Evolutionary conservation across 2,888 invertebrate genomes (phyloP), one percentile per base, ranked within the genome.

Genomic region (Portevinia maculata): DNA sequence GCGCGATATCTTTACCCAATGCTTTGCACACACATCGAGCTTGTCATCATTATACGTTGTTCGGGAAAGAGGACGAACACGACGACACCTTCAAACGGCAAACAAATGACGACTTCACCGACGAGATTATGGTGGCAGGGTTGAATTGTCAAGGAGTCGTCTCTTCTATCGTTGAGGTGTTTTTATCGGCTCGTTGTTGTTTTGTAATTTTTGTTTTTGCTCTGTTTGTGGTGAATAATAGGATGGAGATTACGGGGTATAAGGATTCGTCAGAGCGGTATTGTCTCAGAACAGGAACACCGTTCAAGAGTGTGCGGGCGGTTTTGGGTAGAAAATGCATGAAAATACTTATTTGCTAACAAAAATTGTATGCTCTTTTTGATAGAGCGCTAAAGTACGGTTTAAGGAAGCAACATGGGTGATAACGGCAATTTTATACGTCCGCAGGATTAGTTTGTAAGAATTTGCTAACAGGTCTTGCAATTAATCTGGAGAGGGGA

Each of bases 371-470:
- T 37, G 67, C 34, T n/a, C 50, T 52, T 60, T 75, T 60, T 52
- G 67, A 67, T 60, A 48, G 55, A 73, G 39, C 21, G 30, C 59
- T 53, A 24, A 44, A 3, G 44, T 19, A 11, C 4, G 21, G 55
- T 17, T 13, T 39, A 17, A 71, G 83, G 83, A 83, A 83, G 71
- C 71, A 83, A 83, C 78, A 73, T 32, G 57, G 71, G 83, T 60
- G 73, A 83, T 83, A 73, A 83, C 60, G 83, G 71, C 76, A 78
- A 83, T 83, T 83, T 83, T 78, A 83, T 83, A 67, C 78, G 37
- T 83, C 83, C 83, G 83, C 67, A 59, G 71, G 71, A 50, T 41
- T 83, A 67, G 48, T 73, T 50, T 67, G 67, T 52, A 67, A 30
- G 67, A 62, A 78, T 78, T 83, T 57, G 55, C 65, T 55, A 50